Base-by-base conservation (phyloP, 2,888 invertebrate genomes). In the Crocallis elinguaria region DNA sequence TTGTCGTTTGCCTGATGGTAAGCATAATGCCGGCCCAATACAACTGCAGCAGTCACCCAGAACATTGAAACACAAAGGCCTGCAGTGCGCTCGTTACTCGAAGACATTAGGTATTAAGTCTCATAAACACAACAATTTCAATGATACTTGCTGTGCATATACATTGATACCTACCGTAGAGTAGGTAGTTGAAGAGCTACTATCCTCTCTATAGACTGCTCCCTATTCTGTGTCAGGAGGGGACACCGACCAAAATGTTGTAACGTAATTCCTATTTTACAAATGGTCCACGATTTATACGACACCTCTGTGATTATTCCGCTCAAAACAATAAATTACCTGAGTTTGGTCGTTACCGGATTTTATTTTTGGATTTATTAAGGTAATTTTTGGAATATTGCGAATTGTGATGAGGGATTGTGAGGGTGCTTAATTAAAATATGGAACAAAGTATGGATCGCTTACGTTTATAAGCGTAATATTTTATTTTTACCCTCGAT, bases 251-350 rank as follows among this genome's bases (percentile, higher is more conserved):
- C 71, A 66, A 71, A 69, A 75, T 68, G 75, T 77, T 68, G 77
- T 79, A 70, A 72, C 82, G 87, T 88, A 87, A 89, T 89, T 84
- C 88, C 85, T 86, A 89, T 90, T 91, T 88, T 86, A 89, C 89
- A 90, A 91, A 90, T 88, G 90, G 86, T 75, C 74, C 81, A 85
- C 83, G 81, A 91, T 91, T 91, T 91, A 91, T 90, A 81, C 86
- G 88, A 82, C 89, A 88, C 87, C 86, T 84, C 67, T 66, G 82
- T 91, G 90, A 91, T 90, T 90, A 91, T 91, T 85, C 89, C 77
- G 76, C 75, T 73, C 78, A 77, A 77, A 74, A 77, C 83, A 79
- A 89, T 91, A 90, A 90, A 91, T 91, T 89, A 88, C 88, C 82
- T 80, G 82, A 77, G 77, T 77, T 71, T 75, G 75, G 75, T 75